Evolutionary conservation across 2,797 vertebrate genomes (phyloP), one percentile per base, ranked within the genome.

Genomic region (Macropus fuliginosus): DNA sequence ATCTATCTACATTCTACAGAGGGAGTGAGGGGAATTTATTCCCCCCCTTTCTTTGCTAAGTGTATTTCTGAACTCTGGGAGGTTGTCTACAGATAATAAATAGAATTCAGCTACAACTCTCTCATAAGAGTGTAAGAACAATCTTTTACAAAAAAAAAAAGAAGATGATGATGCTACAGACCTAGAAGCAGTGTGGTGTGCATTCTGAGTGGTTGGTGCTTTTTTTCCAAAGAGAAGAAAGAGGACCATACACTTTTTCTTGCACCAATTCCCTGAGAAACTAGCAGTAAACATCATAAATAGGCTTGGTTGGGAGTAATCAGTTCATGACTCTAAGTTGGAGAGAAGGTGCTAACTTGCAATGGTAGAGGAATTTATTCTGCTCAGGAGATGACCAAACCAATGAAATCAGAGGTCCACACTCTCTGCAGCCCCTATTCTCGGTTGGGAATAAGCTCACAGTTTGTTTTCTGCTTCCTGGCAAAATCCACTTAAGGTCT

Each of bases 11-110:
- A 94, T 92, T 94, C 90, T 94, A 93, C 6, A 94, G 31, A 93
- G 29, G 46, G 13, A 21, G 8, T 52, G 93, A 57, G 52, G 56
- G 89, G 91, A 91, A 87, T 55, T 55, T 3, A 96, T 93, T 94
- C 96, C 46, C 52, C 90, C 40, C 2, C n/a, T 74, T 74, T 74
- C 92, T 97, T 95, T 52, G 31, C 87, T 91, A 74, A 91, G 89
- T 90, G 5, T 34, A 94, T 92, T 94, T 95, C 74, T 96, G 54
- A 96, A 97, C 34, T 95, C 57, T 66, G 34, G 66, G 55, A 97
- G 54, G 95, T 95, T 95, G 62, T 92, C 94, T 94, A 40, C 24
- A 55, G 90, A 93, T 96, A 92, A 97, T 97, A 90, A 97, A 97
- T 93, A 93, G n/a, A 93, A 40, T 21, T 2, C 31, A 94, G 24